A percentile compares a stretch with the other conserved stretches of the same genome.
Conservation (phyloP, 2,113 vertebrate genomes). For the Mellivora capensis region DNA sequence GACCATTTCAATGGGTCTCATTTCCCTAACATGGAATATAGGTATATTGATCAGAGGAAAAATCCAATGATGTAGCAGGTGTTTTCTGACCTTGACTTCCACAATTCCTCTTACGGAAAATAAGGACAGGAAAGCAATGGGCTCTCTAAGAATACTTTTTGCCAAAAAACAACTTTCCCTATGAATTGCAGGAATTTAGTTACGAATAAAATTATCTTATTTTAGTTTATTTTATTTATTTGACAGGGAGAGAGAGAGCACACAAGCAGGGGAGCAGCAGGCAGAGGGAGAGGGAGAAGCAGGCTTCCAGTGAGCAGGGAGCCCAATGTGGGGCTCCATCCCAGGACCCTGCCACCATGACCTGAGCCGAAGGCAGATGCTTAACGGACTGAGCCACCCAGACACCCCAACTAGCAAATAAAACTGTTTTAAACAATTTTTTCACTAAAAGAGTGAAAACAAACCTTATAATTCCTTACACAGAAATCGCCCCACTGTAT, state of each 20-base stretch:
- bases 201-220: background rate
- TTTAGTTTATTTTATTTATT: too few species aligned
- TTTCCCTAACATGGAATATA: background rate
- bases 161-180: background rate
- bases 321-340: too few species aligned
- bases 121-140: background rate
- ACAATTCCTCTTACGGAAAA: background rate
- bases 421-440: background rate
- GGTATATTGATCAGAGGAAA: background rate
- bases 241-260: too few species aligned
- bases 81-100: background rate
- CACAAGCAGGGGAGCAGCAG: too few species aligned
- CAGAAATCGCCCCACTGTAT: background rate
- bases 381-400: too few species aligned
- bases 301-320: too few species aligned
- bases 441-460: background rate
- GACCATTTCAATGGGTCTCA: background rate
- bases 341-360: too few species aligned
- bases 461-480: slow-evolving; percentile 6
- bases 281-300: too few species aligned
- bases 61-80: background rate
- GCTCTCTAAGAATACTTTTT: background rate
- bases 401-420: too few species aligned
- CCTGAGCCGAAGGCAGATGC: too few species aligned
- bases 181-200: background rate